Evolutionary conservation across 2,797 vertebrate genomes (phyloP).

Genomic region (Sebastes diaconus): DNA sequence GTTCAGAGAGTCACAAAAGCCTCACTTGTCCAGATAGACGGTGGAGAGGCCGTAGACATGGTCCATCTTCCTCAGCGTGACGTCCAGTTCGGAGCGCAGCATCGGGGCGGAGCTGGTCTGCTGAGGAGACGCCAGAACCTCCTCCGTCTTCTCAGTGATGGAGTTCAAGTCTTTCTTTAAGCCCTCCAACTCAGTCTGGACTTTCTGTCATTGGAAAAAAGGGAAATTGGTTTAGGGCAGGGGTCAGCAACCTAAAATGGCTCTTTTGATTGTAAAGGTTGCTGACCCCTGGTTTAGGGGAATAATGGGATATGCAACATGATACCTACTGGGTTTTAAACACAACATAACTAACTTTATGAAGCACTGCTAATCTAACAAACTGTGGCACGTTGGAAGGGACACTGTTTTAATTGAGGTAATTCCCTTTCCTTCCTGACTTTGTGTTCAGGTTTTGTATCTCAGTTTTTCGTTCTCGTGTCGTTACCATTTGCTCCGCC

Average conservation of each 20-base stretch:
- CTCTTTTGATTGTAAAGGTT: too few species aligned
- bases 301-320: neutral
- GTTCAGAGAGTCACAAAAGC: neutral
- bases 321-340: neutral
- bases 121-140: conserved; percentile 86
- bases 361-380: neutral
- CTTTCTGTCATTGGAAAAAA: conserved; percentile 76
- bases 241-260: too few species aligned
- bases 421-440: neutral
- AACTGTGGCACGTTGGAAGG: neutral
- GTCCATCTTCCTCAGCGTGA: conserved; percentile 91
- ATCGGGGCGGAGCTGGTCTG: conserved; percentile 79
- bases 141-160: conserved; percentile 85
- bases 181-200: conserved; percentile 91
- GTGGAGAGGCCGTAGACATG: conserved; percentile 91
- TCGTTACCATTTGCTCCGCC: conserved; percentile 87
- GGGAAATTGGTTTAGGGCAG: too few species aligned
- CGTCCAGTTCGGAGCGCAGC: conserved; percentile 90
- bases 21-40: conserved; percentile 95
- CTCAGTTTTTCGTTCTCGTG: neutral
- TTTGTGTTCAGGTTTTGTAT: neutral
- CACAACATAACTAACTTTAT: neutral
- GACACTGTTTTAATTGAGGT: neutral
- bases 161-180: conserved; percentile 86
- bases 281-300: too few species aligned